phyloP scores from a whole-genome alignment of 2,888 invertebrate genomes.

The Fragum whitleyi region DNA sequence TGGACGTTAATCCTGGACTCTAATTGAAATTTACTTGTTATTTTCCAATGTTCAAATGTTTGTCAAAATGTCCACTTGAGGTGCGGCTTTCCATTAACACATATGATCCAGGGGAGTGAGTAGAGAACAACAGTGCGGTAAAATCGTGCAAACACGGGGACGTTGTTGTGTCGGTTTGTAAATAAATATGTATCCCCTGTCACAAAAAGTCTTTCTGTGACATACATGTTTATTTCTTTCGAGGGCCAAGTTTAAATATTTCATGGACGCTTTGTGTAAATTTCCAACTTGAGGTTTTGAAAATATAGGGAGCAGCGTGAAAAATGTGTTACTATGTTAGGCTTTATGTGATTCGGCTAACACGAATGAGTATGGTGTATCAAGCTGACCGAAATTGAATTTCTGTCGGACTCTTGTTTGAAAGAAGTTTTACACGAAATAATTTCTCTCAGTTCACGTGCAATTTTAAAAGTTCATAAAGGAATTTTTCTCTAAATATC shows the following conservation, averaged over 20 bases:
- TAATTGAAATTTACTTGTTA: conserved; percentile 60
- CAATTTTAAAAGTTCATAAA: too few species aligned
- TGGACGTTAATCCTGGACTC: conserved; percentile 58
- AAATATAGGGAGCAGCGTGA: conserved; percentile 44
- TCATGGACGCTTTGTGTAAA: conserved; percentile 32
- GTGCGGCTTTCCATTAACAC: conserved; percentile 53
- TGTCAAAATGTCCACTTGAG: conserved; percentile 56
- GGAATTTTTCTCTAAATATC: too few species aligned
- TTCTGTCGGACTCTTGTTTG: too few species aligned
- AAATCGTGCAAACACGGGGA: conserved; percentile 51
- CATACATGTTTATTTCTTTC: conserved; percentile 62
- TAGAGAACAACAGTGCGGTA: conserved; percentile 15
- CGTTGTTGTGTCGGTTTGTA: conserved; percentile 56
- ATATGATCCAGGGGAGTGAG: conserved; percentile 29
- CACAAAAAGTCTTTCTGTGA: conserved; percentile 47
- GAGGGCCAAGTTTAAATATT: conserved; percentile 35
- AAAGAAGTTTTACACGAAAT: too few species aligned
- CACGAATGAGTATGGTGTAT: neutral
- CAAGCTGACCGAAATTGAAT: too few species aligned
- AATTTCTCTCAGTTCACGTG: too few species aligned
- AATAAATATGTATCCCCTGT: conserved; percentile 61
- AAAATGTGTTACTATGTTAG: conserved; percentile 34
- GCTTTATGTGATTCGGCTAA: conserved; percentile 30
- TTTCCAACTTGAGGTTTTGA: conserved; percentile 32
- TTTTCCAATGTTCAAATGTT: conserved; percentile 59